Percentiles rank a stretch among this genome's conserved stretches.
phyloP scores from a whole-genome alignment of 2,888 invertebrate genomes.

The Drosophila phalerata region DNA sequence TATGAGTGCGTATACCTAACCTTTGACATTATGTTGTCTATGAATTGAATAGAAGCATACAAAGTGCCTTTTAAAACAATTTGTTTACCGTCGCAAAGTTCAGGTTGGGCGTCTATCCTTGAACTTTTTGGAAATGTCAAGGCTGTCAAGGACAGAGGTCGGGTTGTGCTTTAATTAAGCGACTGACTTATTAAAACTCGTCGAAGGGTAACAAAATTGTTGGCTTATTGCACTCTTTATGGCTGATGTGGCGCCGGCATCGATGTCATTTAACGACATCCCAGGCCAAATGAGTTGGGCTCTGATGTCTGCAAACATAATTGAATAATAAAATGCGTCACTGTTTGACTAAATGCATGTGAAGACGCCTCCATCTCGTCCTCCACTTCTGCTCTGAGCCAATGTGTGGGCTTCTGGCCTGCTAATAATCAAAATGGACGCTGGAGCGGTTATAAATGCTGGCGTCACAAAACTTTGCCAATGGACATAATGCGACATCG shows the following conservation, averaged over 20 bases:
- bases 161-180: conserved; percentile 16
- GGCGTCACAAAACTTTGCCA: conserved; percentile 77
- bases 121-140: conserved; percentile 53
- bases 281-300: conserved; percentile 24
- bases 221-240: conserved; percentile 50
- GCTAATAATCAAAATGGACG: conserved; percentile 80
- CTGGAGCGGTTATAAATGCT: conserved; percentile 68
- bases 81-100: conserved; percentile 27
- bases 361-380: conserved; percentile 11
- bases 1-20: conserved; percentile 31
- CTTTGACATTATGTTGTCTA: conserved; percentile 37
- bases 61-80: conserved; percentile 31
- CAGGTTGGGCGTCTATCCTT: conserved; percentile 31
- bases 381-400: background rate
- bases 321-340: conserved; percentile 62
- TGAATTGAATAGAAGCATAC: conserved; percentile 16
- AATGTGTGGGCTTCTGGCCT: conserved; percentile 29
- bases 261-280: conserved; percentile 20
- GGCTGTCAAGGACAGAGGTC: background rate
- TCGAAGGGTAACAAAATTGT: conserved; percentile 12
- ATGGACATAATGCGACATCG: conserved; percentile 70
- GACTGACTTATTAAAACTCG: conserved; percentile 19
- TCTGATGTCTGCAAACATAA: conserved; percentile 48
- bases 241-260: conserved; percentile 41
- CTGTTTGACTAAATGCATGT: conserved; percentile 40